Conservation (phyloP, 2,797 vertebrate genomes). For the Moxostoma hubbsi region DNA sequence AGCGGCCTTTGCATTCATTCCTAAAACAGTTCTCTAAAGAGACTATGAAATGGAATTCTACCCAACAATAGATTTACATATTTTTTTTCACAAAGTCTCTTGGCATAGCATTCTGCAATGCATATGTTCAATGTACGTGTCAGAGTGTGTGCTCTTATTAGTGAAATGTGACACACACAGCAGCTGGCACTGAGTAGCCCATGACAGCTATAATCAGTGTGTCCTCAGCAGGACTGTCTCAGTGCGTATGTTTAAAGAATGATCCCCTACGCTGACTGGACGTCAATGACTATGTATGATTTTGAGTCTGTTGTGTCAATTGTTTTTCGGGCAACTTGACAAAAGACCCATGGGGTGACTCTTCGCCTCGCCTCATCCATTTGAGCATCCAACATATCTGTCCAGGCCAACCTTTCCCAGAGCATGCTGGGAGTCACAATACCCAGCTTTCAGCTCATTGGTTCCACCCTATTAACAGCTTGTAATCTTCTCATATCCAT, state of each 20-base stretch:
- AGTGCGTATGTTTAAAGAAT: constrained; percentile 38
- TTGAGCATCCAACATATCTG: constrained; percentile 81
- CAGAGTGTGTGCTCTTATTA: constrained; percentile 62
- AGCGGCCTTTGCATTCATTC: constrained; percentile 14
- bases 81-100: constrained; percentile 12
- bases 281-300: constrained; percentile 69
- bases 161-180: constrained; percentile 62
- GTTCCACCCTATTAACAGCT: constrained; percentile 99
- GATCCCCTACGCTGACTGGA: constrained; percentile 66
- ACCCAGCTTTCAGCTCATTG: constrained; percentile 84
- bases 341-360: constrained; percentile 70
- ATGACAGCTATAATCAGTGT: constrained; percentile 58
- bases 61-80: constrained; percentile 20
- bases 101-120: constrained; percentile 33
- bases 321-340: constrained; percentile 57
- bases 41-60: constrained; percentile 19
- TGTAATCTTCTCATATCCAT: constrained; percentile 97
- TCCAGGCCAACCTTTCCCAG: constrained; percentile 88
- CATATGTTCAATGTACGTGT: constrained; percentile 39
- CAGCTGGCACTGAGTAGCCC: constrained; percentile 61
- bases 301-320: constrained; percentile 50
- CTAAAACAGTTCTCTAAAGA: constrained; percentile 1
- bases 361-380: constrained; percentile 72
- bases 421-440: constrained; percentile 85
- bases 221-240: constrained; percentile 42